Evolutionary conservation across 2,888 invertebrate genomes (phyloP).

Genomic region (Smittia sp.): DNA sequence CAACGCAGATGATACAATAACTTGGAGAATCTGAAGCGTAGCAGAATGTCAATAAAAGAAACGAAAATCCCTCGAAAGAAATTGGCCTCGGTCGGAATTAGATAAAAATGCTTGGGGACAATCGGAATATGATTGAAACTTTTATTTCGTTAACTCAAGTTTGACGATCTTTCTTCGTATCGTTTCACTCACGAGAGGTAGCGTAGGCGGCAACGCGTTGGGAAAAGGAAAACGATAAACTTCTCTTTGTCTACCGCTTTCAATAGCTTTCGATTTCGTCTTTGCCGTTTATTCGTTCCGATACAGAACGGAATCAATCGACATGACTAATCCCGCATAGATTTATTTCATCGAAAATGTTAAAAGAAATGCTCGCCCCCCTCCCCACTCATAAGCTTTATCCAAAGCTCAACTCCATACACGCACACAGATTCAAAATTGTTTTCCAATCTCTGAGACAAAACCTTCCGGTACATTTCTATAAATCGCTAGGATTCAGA

Average conservation of each 20-base stretch:
- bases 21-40: too few relatives aligned
- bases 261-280: too few relatives aligned
- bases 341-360: not conserved
- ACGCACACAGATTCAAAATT: not conserved
- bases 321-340: not conserved
- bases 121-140: not conserved
- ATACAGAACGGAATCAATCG: constrained; percentile 9
- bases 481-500: not conserved
- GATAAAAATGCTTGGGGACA: too few relatives aligned
- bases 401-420: not conserved
- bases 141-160: not conserved
- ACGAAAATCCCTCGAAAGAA: too few relatives aligned
- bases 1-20: too few relatives aligned
- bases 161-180: not conserved
- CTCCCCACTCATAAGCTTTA: too few relatives aligned
- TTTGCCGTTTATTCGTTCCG: too few relatives aligned
- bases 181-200: not conserved
- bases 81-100: too few relatives aligned
- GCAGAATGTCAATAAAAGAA: too few relatives aligned
- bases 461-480: not conserved
- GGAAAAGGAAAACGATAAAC: not conserved
- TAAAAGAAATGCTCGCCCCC: not conserved
- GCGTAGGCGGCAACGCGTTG: not conserved
- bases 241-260: not conserved
- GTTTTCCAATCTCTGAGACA: constrained; percentile 1